Evolutionary conservation across 2,888 invertebrate species (phyloP), one percentile per base, ranked within the genome.

Genomic region (Limenitis camilla): DNA sequence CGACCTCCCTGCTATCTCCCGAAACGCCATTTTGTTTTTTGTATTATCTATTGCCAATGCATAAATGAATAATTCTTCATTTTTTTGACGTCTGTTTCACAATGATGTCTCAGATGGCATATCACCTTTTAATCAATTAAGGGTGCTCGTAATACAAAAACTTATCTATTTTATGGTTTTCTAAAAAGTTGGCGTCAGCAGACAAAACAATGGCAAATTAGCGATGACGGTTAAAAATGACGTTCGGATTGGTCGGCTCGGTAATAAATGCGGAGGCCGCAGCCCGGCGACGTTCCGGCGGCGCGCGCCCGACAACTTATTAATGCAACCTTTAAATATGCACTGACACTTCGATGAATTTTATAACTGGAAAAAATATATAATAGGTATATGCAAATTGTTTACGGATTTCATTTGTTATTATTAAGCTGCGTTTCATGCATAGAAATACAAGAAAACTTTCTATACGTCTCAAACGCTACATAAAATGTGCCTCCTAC

Each of bases 161-260:
- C 48, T 80, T 84, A 85, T 85, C 84, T 83, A 73, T 72, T 87
- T 86, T 85, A 87, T 82, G 87, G 84, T 86, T 81, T 79, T 73
- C 61, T 78, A 83, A 58, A 84, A 83, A 87, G 68, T 68, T 84
- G 85, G 85, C 85, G 84, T 85, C 85, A 78, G 76, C 60, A 70
- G 70, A 68, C 72, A 77, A 85, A 85, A 86, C 86, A 87, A 86
- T 86, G 74, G 84, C 83, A 78, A 86, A 87, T 87, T 86, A 86
- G 85, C 71, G 78, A 72, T 84, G 86, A 85, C 85, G 83, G 80
- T 72, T 81, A 84, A 84, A 84, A 86, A 84, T 85, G 81, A 84
- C 75, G 77, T 72, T 71, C 64, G 69, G 66, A 76, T 75, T 71
- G 71, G 71, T 63, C 60, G 63, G 64, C 56, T 45, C 44, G 59